These are phyloP conservation scores for Diplodus puntazzo DNA, from an alignment of 2,797 vertebrate genomes.

Conservation along the genomic window DNA sequence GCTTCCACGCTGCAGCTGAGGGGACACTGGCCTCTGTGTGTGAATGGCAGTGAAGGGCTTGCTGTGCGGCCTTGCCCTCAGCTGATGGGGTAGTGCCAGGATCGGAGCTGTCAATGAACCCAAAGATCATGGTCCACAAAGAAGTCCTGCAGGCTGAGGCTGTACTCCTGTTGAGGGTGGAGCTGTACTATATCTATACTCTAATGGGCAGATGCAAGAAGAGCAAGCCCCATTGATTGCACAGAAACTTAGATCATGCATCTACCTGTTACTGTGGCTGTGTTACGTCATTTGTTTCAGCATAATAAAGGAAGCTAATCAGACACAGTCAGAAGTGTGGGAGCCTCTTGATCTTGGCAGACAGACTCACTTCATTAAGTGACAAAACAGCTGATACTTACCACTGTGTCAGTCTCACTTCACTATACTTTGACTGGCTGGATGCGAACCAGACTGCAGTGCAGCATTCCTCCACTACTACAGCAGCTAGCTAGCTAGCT, in stretches of 20 bases:
- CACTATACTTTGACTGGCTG: slow-evolving; percentile 22
- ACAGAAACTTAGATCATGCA: background rate
- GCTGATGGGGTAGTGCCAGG: slow-evolving; percentile 76
- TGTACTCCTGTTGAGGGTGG: slow-evolving; percentile 26
- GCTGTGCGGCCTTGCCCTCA: slow-evolving; percentile 66
- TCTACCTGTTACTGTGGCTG: background rate
- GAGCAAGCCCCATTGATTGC: background rate
- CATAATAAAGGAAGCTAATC: background rate
- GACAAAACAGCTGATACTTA: background rate
- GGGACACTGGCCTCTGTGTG: slow-evolving; percentile 80
- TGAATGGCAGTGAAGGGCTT: slow-evolving; percentile 51
- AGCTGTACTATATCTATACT: background rate
- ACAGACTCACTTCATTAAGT: background rate
- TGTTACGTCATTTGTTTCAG: background rate
- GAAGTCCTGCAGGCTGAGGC: slow-evolving; percentile 30
- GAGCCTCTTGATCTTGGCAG: background rate
- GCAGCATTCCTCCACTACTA: slow-evolving; percentile 56
- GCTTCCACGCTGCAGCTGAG: slow-evolving; percentile 54
- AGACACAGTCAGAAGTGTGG: background rate
- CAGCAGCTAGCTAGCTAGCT: slow-evolving; percentile 30
- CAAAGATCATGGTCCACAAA: slow-evolving; percentile 66
- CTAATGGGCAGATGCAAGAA: background rate
- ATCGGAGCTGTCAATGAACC: slow-evolving; percentile 69
- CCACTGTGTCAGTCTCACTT: slow-evolving; percentile 32
- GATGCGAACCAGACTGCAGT: slow-evolving; percentile 51